Percentiles rank a stretch among this genome's conserved stretches.
Evolutionary conservation across 2,797 vertebrate genomes (phyloP).

Genomic region (Sphaeramia orbicularis): DNA sequence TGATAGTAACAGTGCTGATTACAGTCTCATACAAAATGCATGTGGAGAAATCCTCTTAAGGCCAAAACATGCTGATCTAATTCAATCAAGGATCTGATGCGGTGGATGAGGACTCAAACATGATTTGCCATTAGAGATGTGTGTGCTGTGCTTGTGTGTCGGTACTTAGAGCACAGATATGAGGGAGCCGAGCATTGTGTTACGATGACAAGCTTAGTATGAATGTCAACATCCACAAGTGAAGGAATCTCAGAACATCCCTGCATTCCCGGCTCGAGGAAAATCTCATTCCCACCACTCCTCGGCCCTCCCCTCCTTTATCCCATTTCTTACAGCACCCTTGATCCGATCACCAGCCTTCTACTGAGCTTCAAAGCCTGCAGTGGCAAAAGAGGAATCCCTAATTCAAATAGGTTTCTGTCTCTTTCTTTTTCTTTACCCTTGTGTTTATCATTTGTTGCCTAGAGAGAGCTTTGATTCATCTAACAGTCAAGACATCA

Average conservation of each 20-base stretch:
- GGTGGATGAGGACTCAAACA: conserved; percentile 64
- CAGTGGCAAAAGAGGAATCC: conserved; percentile 57
- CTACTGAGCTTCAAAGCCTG: conserved; percentile 68
- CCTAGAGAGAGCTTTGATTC: conserved; percentile 56
- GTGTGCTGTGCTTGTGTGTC: background rate
- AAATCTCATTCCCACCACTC: conserved; percentile 69
- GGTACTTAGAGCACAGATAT: background rate
- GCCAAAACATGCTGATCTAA: conserved; percentile 79
- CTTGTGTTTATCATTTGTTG: conserved; percentile 64
- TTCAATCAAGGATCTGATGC: conserved; percentile 78
- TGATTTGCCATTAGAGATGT: conserved; percentile 60
- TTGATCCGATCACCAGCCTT: conserved; percentile 75
- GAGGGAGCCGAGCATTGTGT: conserved; percentile 11
- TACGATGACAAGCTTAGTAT: conserved; percentile 61
- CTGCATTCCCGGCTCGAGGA: conserved; percentile 59
- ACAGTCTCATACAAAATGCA: conserved; percentile 70
- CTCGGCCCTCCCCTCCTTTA: conserved; percentile 54
- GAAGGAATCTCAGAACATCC: conserved; percentile 53
- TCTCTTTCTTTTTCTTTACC: conserved; percentile 45
- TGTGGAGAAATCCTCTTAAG: conserved; percentile 77
- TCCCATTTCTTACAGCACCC: conserved; percentile 68
- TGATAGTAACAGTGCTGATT: conserved; percentile 70
- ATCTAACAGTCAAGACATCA: conserved; percentile 70
- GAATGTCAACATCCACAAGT: conserved; percentile 36
- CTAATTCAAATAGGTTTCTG: conserved; percentile 64